Evolutionary conservation across 1,140 invertebrate genomes (phyloP).

Genomic region (Penaeus chinensis): DNA sequence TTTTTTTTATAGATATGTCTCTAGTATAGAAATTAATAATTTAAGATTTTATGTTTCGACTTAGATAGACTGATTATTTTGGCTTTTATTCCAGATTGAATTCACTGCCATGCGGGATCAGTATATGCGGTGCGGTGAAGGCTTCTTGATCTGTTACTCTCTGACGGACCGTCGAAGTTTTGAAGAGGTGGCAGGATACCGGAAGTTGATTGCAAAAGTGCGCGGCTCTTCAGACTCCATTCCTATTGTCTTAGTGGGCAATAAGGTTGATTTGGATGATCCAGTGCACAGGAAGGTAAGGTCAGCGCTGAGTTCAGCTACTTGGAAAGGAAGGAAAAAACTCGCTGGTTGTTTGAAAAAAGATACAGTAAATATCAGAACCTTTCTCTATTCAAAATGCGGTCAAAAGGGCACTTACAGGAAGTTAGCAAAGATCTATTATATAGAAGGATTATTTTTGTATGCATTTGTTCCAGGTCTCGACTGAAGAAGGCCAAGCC

Average conservation of each 20-base stretch:
- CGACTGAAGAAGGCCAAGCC: slow-evolving; percentile 64
- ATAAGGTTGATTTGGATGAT: slow-evolving; percentile 72
- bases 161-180: slow-evolving; percentile 77
- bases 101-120: slow-evolving; percentile 73
- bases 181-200: slow-evolving; percentile 79
- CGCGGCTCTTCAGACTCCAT: slow-evolving; percentile 66
- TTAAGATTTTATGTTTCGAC: slow-evolving; percentile 61
- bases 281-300: slow-evolving; percentile 76
- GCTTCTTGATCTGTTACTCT: slow-evolving; percentile 65
- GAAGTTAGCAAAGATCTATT: background rate
- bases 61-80: too few relatives aligned
- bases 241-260: slow-evolving; percentile 71
- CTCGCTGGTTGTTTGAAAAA: background rate
- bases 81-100: slow-evolving; percentile 66
- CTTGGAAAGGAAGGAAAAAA: background rate
- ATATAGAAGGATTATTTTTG: background rate
- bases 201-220: slow-evolving; percentile 68
- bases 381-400: background rate
- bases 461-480: slow-evolving; percentile 64
- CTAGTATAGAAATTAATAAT: too few relatives aligned
- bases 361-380: background rate
- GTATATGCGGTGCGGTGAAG: slow-evolving; percentile 70
- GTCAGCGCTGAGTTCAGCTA: too few relatives aligned
- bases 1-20: too few relatives aligned
- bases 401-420: background rate